phyloP scores from a whole-genome alignment of 2,888 invertebrate genomes.

The Machimus rusticus region DNA sequence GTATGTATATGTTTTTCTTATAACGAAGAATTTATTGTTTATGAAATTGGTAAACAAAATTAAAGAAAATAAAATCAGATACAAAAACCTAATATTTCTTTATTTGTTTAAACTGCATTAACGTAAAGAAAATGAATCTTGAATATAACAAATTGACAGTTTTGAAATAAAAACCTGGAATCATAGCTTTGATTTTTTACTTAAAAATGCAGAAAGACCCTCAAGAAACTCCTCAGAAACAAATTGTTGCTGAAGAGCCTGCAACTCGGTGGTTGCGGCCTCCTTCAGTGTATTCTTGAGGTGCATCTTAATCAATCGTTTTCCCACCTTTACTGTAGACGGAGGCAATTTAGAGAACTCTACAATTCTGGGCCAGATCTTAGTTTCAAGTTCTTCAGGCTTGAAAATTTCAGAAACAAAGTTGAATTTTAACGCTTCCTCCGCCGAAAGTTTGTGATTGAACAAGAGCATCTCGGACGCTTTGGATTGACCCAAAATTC shows the following conservation, averaged over 20 bases:
- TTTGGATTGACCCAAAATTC: constrained; percentile 82
- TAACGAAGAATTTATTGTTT: too few relatives aligned
- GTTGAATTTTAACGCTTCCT: constrained; percentile 79
- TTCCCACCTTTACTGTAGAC: constrained; percentile 58
- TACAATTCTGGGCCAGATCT: constrained; percentile 68
- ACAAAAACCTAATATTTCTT: not conserved
- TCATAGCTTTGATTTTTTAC: constrained; percentile 56
- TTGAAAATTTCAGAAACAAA: constrained; percentile 83
- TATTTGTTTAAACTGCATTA: not conserved
- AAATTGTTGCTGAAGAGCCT: constrained; percentile 71
- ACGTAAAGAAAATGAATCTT: not conserved
- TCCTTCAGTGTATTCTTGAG: constrained; percentile 70
- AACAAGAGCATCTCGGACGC: constrained; percentile 72
- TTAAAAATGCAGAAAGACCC: constrained; percentile 60
- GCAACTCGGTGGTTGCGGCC: constrained; percentile 74
- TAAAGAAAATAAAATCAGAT: too few relatives aligned
- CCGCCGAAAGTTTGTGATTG: constrained; percentile 78
- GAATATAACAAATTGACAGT: not conserved
- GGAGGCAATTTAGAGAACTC: constrained; percentile 67
- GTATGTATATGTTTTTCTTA: too few relatives aligned
- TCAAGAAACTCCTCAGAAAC: constrained; percentile 71
- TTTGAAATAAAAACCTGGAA: not conserved
- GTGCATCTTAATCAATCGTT: constrained; percentile 71
- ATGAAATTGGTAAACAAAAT: too few relatives aligned
- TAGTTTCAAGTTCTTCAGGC: constrained; percentile 67